These are phyloP conservation scores for Hemichromis elongatus DNA, from an alignment of 2,113 vertebrate species.

Conservation along the genomic window DNA sequence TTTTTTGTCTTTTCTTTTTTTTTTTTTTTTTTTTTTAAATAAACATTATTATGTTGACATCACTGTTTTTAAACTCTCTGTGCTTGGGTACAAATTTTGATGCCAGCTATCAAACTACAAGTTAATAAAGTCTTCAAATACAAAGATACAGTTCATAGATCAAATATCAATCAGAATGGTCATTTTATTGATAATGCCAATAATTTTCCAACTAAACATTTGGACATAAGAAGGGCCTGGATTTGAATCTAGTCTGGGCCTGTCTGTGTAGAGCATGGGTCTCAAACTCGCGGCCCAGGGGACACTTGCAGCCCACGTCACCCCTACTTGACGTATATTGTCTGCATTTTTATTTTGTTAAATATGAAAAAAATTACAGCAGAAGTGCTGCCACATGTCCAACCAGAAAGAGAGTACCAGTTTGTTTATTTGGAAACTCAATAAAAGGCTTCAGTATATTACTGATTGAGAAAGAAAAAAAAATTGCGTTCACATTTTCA, in stretches of 20 bases:
- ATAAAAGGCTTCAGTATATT: neutral
- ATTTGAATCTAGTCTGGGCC: neutral
- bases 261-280: neutral
- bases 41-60: neutral
- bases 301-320: neutral
- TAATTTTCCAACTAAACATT: neutral
- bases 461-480: neutral
- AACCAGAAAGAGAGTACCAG: neutral
- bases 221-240: neutral
- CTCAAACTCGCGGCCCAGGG: neutral
- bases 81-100: rapidly evolving
- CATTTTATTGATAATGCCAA: neutral
- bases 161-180: neutral
- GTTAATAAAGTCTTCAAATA: neutral
- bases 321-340: neutral
- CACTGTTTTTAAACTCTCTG: neutral
- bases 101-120: neutral
- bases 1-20: too few relatives aligned
- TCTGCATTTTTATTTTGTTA: neutral
- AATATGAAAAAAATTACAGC: neutral
- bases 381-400: neutral
- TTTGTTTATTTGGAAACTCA: neutral
- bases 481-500: neutral
- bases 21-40: too few relatives aligned
- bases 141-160: rapidly evolving